These are phyloP conservation scores for Graptemys geographica DNA, from an alignment of 2,797 vertebrate species.

Conservation along the genomic window DNA sequence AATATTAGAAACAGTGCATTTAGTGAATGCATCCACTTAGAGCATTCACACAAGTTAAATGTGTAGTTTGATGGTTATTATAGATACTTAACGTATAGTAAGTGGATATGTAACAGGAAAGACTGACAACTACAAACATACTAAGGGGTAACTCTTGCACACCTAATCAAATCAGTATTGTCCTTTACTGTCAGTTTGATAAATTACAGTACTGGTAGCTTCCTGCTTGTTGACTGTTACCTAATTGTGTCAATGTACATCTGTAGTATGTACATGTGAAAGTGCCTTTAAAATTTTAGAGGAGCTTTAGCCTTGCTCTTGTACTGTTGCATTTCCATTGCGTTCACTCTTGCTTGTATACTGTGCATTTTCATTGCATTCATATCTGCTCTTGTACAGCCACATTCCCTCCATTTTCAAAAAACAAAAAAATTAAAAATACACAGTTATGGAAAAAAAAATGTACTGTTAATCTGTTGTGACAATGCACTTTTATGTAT, in stretches of 20 bases:
- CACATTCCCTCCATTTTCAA: constrained; percentile 76
- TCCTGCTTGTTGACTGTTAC: constrained; percentile 88
- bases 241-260: constrained; percentile 91
- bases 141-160: constrained; percentile 76
- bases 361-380: constrained; percentile 55
- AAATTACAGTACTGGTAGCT: constrained; percentile 83
- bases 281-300: constrained; percentile 99
- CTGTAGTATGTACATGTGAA: constrained; percentile 96
- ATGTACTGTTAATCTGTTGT: constrained; percentile 92
- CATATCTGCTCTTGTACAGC: constrained; percentile 80
- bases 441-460: constrained; percentile 83
- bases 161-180: constrained; percentile 80
- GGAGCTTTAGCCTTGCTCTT: constrained; percentile 89
- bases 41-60: constrained; percentile 80
- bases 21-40: constrained; percentile 80
- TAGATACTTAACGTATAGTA: constrained; percentile 83
- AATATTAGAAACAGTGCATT: constrained; percentile 82
- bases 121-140: constrained; percentile 76
- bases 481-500: constrained; percentile 98
- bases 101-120: constrained; percentile 82
- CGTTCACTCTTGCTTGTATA: constrained; percentile 64
- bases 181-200: constrained; percentile 82
- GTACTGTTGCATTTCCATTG: constrained; percentile 82
- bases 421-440: constrained; percentile 76
- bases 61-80: constrained; percentile 85